Evolutionary conservation across 1,140 invertebrate genomes (phyloP).

Genomic region (Magallana gigas): DNA sequence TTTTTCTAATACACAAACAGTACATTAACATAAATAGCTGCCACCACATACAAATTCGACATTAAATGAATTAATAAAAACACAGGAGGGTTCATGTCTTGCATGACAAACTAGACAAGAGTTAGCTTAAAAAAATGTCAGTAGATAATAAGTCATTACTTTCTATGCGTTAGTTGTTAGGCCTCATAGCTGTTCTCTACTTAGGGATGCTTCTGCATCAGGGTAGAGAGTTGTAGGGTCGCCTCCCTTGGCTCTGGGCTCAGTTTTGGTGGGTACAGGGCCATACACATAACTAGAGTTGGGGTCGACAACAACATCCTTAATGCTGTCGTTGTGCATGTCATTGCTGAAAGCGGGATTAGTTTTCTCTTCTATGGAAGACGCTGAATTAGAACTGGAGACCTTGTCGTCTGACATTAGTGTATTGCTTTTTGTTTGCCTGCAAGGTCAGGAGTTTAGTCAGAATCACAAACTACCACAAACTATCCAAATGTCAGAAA

Average conservation of each 20-base stretch:
- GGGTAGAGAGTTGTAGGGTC: slow-evolving; percentile 9
- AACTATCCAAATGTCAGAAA: no score
- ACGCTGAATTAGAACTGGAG: background rate
- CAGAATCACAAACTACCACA: background rate
- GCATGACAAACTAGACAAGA: background rate
- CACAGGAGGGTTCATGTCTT: no score
- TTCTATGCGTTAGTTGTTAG: slow-evolving; percentile 17
- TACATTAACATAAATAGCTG: no score
- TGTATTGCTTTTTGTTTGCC: background rate
- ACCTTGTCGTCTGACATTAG: background rate
- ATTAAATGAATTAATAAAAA: no score
- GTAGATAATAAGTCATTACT: slow-evolving; percentile 12
- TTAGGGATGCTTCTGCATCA: background rate
- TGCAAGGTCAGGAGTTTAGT: slow-evolving; percentile 17
- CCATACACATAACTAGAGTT: background rate
- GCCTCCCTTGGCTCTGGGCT: background rate
- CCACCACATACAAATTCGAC: no score
- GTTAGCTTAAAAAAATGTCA: background rate
- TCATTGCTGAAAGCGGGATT: background rate
- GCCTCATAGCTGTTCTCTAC: background rate
- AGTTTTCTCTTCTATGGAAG: slow-evolving; percentile 4
- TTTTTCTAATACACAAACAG: no score
- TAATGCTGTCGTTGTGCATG: slow-evolving; percentile 8
- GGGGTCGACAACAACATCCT: slow-evolving; percentile 4
- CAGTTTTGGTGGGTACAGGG: background rate